A percentile compares a stretch with the other conserved stretches of the same genome.
These are phyloP conservation scores for Hippopotamyrus pictus DNA, from an alignment of 2,797 vertebrate species.

Conservation along the genomic window DNA sequence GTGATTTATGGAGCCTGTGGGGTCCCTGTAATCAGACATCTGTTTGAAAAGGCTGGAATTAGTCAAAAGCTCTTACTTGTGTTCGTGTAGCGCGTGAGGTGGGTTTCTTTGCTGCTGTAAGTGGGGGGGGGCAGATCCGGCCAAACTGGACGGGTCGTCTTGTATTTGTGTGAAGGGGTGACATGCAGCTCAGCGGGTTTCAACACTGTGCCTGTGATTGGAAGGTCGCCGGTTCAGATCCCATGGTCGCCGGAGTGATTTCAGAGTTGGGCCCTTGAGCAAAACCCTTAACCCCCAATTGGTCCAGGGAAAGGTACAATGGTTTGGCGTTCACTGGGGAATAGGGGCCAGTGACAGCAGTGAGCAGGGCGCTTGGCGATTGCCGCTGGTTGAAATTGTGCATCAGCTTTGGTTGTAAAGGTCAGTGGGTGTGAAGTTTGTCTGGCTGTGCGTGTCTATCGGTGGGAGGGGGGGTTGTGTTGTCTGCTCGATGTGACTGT, in stretches of 20 bases:
- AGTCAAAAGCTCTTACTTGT: neutral
- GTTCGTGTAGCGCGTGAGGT: neutral
- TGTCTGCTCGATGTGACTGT: neutral
- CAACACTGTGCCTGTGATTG: neutral
- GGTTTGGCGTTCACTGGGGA: neutral
- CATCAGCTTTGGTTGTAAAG: neutral
- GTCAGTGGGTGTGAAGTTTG: neutral
- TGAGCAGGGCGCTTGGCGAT: neutral
- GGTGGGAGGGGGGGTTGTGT: neutral
- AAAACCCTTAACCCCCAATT: neutral
- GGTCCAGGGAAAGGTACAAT: neutral
- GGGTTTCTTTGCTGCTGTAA: neutral
- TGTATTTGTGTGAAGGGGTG: neutral
- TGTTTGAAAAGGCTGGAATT: neutral
- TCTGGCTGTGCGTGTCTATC: neutral
- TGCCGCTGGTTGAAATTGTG: neutral
- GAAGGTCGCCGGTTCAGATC: neutral
- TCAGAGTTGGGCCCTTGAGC: neutral
- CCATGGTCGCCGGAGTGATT: neutral
- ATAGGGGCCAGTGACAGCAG: neutral
- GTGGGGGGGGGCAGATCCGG: neutral
- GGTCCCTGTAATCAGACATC: neutral
- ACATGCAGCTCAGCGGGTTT: neutral
- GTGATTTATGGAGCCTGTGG: neutral
- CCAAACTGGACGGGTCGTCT: neutral